Base-by-base conservation (phyloP, 1,140 invertebrate species). In the Drosophila simulans region DNA sequence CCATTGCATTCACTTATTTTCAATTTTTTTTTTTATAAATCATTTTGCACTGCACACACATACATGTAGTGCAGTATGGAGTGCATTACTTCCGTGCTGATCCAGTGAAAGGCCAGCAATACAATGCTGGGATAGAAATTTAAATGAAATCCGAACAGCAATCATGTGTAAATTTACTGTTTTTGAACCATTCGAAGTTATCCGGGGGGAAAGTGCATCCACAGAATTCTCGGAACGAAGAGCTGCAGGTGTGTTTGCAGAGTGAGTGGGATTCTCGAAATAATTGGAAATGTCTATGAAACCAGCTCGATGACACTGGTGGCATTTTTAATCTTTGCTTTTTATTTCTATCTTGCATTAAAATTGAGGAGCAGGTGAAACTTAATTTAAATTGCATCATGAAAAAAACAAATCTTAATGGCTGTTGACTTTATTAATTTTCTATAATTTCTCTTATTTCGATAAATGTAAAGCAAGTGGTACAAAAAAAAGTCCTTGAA, bases 1-100 rank as follows among this genome's bases (percentile, higher is more conserved):
- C 49, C 80, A 52, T 51, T 35, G 60, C 70, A 78, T 82, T 78
- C 69, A 75, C 62, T 80, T 76, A 75, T 78, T 75, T 82, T 59
- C 51, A 51, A 82, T 78, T 73, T 64, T 55, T 22, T 22, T 22
- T 48, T 59, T 49, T 75, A 54, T 76, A 82, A 82, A 74, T 75
- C 59, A 88, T 79, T 88, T 86, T 88, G 43, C 64, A 51, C 66
- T 72, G 77, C 77, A 77, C 60, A 73, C 40, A 56, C 12, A 42
- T 20, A 20, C 13, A 40, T 59, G 62, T 51, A 52, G 37, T 39
- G 45, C 54, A 20, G 15, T 34, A 11, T 25, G 37, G 15, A 49
- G 63, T 49, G 64, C 59, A 68, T 52, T 68, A 64, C 45, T 48
- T 37, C 34, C 31, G 10, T 2, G 48, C 34, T 45, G 40, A 74